Percentiles rank a stretch among this genome's conserved stretches.
Conservation (phyloP, 2,888 invertebrate genomes). For the Uropetala carovei region DNA sequence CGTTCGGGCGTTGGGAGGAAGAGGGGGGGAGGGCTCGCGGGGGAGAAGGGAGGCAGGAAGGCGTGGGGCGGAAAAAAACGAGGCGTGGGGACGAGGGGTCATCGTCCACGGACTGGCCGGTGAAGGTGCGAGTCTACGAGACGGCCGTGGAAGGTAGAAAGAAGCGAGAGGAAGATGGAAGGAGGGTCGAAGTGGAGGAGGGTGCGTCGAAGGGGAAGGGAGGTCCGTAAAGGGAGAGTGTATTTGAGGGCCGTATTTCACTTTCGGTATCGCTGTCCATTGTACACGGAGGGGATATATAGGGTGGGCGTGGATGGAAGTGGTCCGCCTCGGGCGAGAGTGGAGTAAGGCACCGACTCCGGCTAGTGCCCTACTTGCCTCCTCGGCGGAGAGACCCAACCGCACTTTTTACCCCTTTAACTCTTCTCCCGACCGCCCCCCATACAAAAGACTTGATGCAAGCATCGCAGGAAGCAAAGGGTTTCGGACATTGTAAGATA, state of each 20-base stretch:
- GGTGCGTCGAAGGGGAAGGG: background rate
- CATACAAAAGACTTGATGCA: background rate
- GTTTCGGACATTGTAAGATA: conserved; percentile 12
- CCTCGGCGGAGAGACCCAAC: background rate
- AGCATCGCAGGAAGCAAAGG: background rate
- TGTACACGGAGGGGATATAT: background rate
- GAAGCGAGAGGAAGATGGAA: background rate
- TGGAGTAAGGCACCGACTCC: background rate
- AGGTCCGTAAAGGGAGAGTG: background rate
- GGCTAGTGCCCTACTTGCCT: background rate
- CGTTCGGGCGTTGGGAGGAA: background rate
- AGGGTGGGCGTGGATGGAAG: background rate
- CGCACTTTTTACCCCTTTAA: conserved; percentile 18
- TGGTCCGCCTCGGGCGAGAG: background rate
- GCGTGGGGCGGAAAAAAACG: background rate
- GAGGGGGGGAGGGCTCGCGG: background rate
- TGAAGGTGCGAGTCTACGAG: background rate
- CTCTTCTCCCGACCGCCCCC: background rate
- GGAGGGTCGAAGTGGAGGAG: background rate
- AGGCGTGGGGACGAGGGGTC: conserved; percentile 24
- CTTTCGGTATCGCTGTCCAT: conserved; percentile 58
- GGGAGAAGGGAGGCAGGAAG: background rate
- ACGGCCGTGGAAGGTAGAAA: background rate
- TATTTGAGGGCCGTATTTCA: conserved; percentile 51
- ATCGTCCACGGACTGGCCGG: background rate